A percentile compares a stretch with the other conserved stretches of the same genome.
These are phyloP conservation scores for Zaprionus tsacasi DNA, from an alignment of 1,140 invertebrate genomes.

Conservation along the genomic window DNA sequence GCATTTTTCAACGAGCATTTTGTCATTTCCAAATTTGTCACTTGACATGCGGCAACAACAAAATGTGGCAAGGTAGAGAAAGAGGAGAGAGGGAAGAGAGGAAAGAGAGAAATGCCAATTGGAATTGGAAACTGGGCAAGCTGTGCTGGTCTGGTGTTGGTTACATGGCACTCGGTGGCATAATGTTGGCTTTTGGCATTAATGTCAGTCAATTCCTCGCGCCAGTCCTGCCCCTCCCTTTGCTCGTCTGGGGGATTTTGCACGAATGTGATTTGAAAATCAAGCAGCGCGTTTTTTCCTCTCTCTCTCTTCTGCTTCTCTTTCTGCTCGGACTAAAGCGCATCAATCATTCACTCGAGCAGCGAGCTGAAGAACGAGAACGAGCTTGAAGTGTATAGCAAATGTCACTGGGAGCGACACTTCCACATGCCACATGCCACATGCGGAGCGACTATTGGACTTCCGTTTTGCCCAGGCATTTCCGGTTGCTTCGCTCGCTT, in stretches of 20 bases:
- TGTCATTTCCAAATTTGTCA: constrained; percentile 81
- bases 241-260: constrained; percentile 48
- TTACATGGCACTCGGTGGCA: constrained; percentile 50
- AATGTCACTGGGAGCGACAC: constrained; percentile 68
- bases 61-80: constrained; percentile 19
- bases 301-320: too few species aligned
- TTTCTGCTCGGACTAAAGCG: constrained; percentile 60
- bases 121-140: constrained; percentile 8
- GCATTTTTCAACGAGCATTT: constrained; percentile 71
- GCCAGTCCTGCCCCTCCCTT: background rate
- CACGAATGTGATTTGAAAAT: constrained; percentile 79
- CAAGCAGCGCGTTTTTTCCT: constrained; percentile 48
- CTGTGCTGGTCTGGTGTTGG: constrained; percentile 30
- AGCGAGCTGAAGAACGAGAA: constrained; percentile 63
- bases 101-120: constrained; percentile 3
- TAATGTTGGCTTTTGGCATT: constrained; percentile 79
- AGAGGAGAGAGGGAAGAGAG: background rate
- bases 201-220: constrained; percentile 59
- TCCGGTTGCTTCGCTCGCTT: constrained; percentile 45
- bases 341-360: constrained; percentile 79
- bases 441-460: constrained; percentile 34
- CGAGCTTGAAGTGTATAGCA: constrained; percentile 72
- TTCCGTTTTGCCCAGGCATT: constrained; percentile 61
- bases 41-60: constrained; percentile 65
- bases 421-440: constrained; percentile 15